A percentile compares a stretch with the other conserved stretches of the same genome.
phyloP scores from a whole-genome alignment of 1,140 invertebrate species.

The Eulimnadia texana region DNA sequence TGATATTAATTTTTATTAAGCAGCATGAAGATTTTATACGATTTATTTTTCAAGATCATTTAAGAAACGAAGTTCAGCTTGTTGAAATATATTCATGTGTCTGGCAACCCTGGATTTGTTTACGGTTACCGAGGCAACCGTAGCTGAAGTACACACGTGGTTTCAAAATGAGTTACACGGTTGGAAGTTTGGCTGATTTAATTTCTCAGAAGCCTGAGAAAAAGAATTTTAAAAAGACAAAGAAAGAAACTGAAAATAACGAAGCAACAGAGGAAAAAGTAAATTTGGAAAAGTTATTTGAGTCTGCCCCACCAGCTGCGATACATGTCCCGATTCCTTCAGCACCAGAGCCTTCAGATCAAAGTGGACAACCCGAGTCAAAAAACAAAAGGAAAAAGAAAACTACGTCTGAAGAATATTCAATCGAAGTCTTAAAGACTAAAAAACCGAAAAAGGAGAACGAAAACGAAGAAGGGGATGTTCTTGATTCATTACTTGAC shows the following conservation, averaged over 20 bases:
- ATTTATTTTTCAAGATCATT: too few species aligned
- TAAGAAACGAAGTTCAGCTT: too few species aligned
- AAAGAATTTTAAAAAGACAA: background rate
- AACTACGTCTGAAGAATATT: background rate
- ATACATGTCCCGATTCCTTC: background rate
- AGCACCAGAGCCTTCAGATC: background rate
- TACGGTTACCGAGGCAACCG: background rate
- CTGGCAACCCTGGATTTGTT: too few species aligned
- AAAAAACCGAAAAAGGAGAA: constrained; percentile 3
- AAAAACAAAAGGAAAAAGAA: background rate
- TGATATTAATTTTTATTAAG: too few species aligned
- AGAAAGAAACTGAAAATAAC: background rate
- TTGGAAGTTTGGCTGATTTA: constrained; percentile 3
- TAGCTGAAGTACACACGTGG: background rate
- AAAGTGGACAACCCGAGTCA: background rate
- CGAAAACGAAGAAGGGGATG: background rate
- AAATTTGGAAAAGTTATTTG: background rate
- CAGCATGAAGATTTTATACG: too few species aligned
- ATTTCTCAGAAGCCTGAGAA: background rate
- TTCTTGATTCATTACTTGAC: background rate
- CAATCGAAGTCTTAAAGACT: background rate
- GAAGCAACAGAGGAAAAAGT: background rate
- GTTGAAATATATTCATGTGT: too few species aligned
- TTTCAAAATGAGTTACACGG: background rate
- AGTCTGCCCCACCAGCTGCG: background rate